Evolutionary conservation across 2,888 invertebrate species (phyloP), one percentile per base, ranked within the genome.

Genomic region (Strigamia maritima): DNA sequence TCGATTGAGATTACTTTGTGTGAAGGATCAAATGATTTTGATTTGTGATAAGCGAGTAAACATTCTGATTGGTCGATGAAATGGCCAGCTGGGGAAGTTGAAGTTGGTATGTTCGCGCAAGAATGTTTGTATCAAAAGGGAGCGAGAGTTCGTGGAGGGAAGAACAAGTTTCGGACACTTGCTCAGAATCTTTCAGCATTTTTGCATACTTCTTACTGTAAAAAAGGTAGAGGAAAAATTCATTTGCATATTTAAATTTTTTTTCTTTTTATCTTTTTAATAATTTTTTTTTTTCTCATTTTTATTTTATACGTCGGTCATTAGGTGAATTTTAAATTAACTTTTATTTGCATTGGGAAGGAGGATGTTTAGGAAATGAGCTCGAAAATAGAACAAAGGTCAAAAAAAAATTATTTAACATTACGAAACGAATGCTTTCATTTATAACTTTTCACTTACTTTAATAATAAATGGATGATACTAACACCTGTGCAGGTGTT

Each of bases 1-100:
- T 22, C 60, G 60, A 65, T 65, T 65, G 60, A 6, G 60, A 65
- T 65, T 22, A 65, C 22, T 65, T 65, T 65, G 60, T 65, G 60
- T 4, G 19, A n/a, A 65, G 60, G 60, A 65, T 65, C 19, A 65
- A n/a, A 22, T 24, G 14, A 65, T 65, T 65, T 65, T 65, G 60
- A 65, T 65, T 65, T 8, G 60, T 65, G 60, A 65, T 65, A 65
- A 65, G 60, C 60, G 24, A 6, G 24, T 24, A 12, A 24, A 24
- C 22, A 6, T 6, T 65, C 60, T 24, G 22, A 65, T 65, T 65
- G 60, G 60, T 65, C 2, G 60, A 24, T 12, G 60, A 65, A 24
- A 24, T 22, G 6, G 22, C 60, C 60, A 65, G 60, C 60, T 65
- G 60, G 22, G 8, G 19, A 65, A 22, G 24, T 65, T 65, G 60